Evolutionary conservation across 2,797 vertebrate genomes (phyloP).

Genomic region (Scolopax bukidnonensis): DNA sequence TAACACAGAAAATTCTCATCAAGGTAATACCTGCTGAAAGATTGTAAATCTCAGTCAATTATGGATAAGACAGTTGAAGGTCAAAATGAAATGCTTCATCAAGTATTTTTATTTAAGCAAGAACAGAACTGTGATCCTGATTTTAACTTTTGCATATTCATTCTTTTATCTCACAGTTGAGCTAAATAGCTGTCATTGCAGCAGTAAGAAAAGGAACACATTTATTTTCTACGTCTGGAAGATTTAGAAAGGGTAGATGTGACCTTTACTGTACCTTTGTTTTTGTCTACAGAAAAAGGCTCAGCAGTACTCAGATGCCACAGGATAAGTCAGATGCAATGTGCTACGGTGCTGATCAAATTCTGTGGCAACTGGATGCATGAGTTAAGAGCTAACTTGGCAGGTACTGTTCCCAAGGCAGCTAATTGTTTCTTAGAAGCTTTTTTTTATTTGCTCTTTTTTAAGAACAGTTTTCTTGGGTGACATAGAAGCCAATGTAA

Average conservation of each 20-base stretch:
- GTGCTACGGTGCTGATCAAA: background rate
- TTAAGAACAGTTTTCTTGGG: slow-evolving; percentile 37
- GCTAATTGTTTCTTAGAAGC: background rate
- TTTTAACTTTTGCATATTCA: background rate
- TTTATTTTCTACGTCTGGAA: background rate
- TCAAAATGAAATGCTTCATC: background rate
- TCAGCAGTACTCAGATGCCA: slow-evolving; percentile 21
- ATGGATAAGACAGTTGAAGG: background rate
- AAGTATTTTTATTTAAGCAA: background rate
- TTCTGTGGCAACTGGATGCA: background rate
- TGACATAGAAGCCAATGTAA: slow-evolving; percentile 46
- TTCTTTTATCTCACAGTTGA: background rate
- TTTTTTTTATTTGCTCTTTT: slow-evolving; percentile 17
- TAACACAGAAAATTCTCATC: background rate
- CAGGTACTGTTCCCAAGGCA: slow-evolving; percentile 18
- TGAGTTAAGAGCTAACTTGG: slow-evolving; percentile 18
- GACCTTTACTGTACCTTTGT: background rate
- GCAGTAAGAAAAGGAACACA: background rate
- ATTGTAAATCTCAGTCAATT: background rate
- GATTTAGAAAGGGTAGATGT: background rate
- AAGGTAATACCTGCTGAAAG: background rate
- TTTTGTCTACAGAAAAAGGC: background rate
- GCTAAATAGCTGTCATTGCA: background rate
- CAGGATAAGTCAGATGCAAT: slow-evolving; percentile 18
- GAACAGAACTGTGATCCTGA: background rate